phyloP scores from a whole-genome alignment of 2,113 vertebrate species.

The Gymnarchus niloticus region DNA sequence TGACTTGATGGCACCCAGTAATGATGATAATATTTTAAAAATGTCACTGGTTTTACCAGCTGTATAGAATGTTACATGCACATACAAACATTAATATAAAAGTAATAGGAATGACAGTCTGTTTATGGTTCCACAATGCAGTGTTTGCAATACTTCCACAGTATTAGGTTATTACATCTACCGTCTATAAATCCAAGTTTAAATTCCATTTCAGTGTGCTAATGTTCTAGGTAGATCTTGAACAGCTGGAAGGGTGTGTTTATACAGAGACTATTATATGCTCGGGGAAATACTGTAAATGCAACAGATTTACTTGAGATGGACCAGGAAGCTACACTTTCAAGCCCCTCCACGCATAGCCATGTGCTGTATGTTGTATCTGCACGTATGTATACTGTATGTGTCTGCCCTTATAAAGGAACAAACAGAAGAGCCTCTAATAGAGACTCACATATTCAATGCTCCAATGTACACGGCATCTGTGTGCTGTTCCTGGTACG shows the following conservation, averaged over 20 bases:
- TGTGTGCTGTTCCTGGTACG: not conserved
- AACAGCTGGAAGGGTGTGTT: not conserved
- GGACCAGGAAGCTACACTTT: not conserved
- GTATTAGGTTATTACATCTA: not conserved
- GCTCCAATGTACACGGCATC: not conserved
- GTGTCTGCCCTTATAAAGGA: not conserved
- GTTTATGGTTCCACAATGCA: not conserved
- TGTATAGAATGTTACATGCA: not conserved
- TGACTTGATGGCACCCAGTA: not conserved
- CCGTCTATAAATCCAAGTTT: not conserved
- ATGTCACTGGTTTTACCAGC: not conserved
- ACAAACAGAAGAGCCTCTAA: not conserved
- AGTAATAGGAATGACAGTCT: not conserved
- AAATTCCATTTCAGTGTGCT: not conserved
- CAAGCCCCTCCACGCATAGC: not conserved
- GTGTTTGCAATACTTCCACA: not conserved
- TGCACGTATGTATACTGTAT: not conserved
- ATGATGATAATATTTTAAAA: not conserved
- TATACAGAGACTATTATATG: too few relatives aligned
- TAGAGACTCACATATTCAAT: not conserved
- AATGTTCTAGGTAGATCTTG: not conserved
- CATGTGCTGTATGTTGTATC: not conserved
- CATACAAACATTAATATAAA: not conserved
- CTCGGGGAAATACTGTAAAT: too few relatives aligned
- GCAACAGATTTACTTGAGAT: not conserved